Conservation (phyloP, 2,113 vertebrate genomes). For the Calonectris borealis region DNA sequence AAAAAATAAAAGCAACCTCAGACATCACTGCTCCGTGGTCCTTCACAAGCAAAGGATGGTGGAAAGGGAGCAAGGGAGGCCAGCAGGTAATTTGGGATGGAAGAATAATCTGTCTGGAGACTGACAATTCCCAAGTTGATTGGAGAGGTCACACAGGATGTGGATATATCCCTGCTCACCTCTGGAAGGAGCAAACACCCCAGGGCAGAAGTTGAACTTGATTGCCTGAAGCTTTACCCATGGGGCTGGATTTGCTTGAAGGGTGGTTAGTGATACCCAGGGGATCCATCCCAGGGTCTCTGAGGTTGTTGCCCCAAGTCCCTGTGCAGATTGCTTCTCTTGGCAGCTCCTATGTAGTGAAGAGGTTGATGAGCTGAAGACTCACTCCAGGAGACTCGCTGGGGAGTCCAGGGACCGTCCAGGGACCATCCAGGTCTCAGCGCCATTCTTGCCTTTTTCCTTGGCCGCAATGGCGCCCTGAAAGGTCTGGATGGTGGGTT, state of each 20-base stretch:
- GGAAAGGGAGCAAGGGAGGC: neutral
- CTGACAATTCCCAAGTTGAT: neutral
- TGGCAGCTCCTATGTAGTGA: neutral
- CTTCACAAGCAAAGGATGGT: neutral
- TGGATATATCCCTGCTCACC: neutral
- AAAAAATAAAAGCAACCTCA: neutral
- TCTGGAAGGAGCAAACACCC: neutral
- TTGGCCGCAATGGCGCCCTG: neutral
- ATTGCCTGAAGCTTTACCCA: neutral
- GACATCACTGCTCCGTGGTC: neutral
- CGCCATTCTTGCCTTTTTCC: neutral
- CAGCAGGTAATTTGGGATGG: neutral
- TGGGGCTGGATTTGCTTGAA: neutral
- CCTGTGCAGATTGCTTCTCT: neutral
- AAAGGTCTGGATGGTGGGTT: neutral
- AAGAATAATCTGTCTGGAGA: neutral
- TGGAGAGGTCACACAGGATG: neutral
- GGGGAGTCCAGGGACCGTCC: neutral
- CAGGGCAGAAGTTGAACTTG: neutral
- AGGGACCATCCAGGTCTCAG: neutral
- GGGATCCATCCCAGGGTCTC: neutral
- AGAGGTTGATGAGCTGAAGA: neutral
- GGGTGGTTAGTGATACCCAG: neutral
- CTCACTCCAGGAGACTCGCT: accelerated
- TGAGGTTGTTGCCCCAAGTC: neutral